phyloP scores from a whole-genome alignment of 2,113 vertebrate species.

The human (Homo sapiens) region GRCh38 chr4:160379501-160380000 shows the following conservation, averaged over 20 bases:
- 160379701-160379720: not conserved
- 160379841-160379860: too few relatives aligned
- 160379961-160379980: too few relatives aligned
- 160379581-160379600: not conserved
- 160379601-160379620: not conserved
- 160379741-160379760: not conserved
- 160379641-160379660: not conserved
- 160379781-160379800: not conserved
- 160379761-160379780: not conserved
- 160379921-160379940: not conserved
- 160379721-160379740: not conserved
- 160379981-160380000: too few relatives aligned
- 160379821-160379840: too few relatives aligned
- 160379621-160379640: not conserved
- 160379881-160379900: too few relatives aligned
- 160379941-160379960: too few relatives aligned
- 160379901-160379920: too few relatives aligned
- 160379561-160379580: too few relatives aligned
- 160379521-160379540: not conserved
- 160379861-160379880: too few relatives aligned
- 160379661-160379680: not conserved
- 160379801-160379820: too few relatives aligned
- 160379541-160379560: not conserved
- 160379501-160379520: too few relatives aligned
- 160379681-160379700: not conserved